Evolutionary conservation across 2,888 invertebrate species (phyloP).

Genomic region (Amblyjoppa proteus): DNA sequence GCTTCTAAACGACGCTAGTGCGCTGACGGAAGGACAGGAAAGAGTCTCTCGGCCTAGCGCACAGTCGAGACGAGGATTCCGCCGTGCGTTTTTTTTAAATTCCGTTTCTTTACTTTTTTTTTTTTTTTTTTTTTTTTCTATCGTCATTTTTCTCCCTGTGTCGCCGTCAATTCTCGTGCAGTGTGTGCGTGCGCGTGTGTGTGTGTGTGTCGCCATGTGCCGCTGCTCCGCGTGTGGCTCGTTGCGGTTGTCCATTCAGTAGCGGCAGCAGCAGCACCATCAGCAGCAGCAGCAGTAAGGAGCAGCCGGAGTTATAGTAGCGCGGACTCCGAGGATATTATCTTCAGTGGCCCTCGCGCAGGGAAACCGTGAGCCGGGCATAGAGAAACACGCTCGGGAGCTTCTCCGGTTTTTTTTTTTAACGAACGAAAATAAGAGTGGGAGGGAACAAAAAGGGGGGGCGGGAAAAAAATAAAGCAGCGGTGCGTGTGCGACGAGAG

Average conservation of each 20-base stretch:
- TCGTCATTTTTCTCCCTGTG: not conserved
- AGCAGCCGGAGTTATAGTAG: not conserved
- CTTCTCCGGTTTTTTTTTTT: not conserved
- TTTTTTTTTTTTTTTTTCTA: not conserved
- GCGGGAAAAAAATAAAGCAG: not conserved
- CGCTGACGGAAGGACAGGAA: not conserved
- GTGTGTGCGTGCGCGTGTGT: not conserved
- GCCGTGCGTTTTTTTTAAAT: not conserved
- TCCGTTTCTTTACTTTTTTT: not conserved
- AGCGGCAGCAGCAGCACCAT: slow-evolving; percentile 56
- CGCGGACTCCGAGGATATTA: slow-evolving; percentile 15
- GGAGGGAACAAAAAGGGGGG: too few species aligned
- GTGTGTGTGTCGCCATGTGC: slow-evolving; percentile 77
- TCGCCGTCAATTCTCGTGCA: not conserved
- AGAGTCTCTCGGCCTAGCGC: too few species aligned
- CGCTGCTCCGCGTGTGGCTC: slow-evolving; percentile 76
- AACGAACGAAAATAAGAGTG: too few species aligned
- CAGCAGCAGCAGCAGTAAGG: slow-evolving; percentile 29
- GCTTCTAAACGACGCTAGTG: not conserved
- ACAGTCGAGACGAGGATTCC: not conserved
- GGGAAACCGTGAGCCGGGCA: slow-evolving; percentile 26
- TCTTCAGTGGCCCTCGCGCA: slow-evolving; percentile 37
- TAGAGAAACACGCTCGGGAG: not conserved
- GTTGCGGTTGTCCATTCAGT: slow-evolving; percentile 69
- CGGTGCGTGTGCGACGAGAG: not conserved